Percentiles rank a stretch among this genome's conserved stretches.
Conservation (phyloP, 2,888 invertebrate species). For the Drosophila villosipedis region DNA sequence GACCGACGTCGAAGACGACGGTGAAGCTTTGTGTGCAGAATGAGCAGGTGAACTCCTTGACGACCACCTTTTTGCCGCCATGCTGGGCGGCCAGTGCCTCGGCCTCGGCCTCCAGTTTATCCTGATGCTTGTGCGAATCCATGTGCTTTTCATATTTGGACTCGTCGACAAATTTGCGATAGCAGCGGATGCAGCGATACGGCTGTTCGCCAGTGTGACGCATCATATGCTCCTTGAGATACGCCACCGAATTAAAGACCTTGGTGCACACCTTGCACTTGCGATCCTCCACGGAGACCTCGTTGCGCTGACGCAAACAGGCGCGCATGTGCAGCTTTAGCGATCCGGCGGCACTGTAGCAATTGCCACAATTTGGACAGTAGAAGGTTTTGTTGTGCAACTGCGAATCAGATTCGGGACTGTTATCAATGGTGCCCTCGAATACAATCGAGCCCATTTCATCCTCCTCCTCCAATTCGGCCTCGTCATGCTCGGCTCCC, state of each 20-base stretch:
- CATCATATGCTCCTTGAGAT: slow-evolving; percentile 84
- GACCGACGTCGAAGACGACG: slow-evolving; percentile 84
- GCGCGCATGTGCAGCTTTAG: slow-evolving; percentile 84
- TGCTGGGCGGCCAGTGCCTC: slow-evolving; percentile 76
- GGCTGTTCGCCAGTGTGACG: slow-evolving; percentile 84
- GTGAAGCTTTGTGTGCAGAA: slow-evolving; percentile 84
- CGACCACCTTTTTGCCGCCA: slow-evolving; percentile 83
- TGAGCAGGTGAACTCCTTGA: slow-evolving; percentile 84
- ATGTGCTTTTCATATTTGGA: slow-evolving; percentile 82
- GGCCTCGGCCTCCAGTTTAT: slow-evolving; percentile 83
- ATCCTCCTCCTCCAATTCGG: slow-evolving; percentile 66
- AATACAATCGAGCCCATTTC: slow-evolving; percentile 61
- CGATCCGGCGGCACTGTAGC: slow-evolving; percentile 85
- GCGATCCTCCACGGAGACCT: slow-evolving; percentile 81
- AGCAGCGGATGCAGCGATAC: slow-evolving; percentile 83
- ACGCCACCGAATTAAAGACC: slow-evolving; percentile 84
- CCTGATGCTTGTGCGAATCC: slow-evolving; percentile 83
- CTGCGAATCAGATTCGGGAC: slow-evolving; percentile 58
- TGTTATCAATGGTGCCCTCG: slow-evolving; percentile 64
- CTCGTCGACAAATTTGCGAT: slow-evolving; percentile 84
- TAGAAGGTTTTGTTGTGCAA: slow-evolving; percentile 82
- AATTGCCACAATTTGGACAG: slow-evolving; percentile 85
- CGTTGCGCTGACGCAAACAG: slow-evolving; percentile 82
- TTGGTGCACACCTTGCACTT: slow-evolving; percentile 84
- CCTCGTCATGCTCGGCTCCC: slow-evolving; percentile 54